phyloP scores from a whole-genome alignment of 2,797 vertebrate genomes.

The Cichlasoma orientale region DNA sequence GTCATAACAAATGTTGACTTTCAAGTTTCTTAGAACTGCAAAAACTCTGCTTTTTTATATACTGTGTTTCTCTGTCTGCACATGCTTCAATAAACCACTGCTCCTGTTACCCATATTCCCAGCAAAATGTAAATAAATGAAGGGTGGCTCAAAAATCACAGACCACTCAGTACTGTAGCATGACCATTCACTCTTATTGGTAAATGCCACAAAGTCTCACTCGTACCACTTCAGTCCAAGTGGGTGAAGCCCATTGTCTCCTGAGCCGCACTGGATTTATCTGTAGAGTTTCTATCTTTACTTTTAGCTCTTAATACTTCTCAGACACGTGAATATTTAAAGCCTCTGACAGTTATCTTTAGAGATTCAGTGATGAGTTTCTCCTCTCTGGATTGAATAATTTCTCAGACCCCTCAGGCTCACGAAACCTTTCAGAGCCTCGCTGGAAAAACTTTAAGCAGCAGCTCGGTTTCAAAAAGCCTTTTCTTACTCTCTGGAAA shows the following conservation, averaged over 20 bases:
- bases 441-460: not conserved
- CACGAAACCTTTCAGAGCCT: not conserved
- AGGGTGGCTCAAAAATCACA: not conserved
- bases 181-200: not conserved
- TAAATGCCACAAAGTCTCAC: not conserved
- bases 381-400: not conserved
- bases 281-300: not conserved
- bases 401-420: not conserved
- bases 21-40: too few species aligned
- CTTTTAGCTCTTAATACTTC: not conserved
- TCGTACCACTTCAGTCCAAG: not conserved
- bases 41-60: too few species aligned
- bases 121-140: too few species aligned
- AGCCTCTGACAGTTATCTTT: not conserved
- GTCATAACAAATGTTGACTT: too few species aligned
- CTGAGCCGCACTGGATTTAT: not conserved
- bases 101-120: too few species aligned
- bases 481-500: not conserved
- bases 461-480: not conserved
- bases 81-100: too few species aligned
- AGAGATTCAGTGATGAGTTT: not conserved
- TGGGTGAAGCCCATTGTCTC: not conserved
- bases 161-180: not conserved
- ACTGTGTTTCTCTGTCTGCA: too few species aligned
- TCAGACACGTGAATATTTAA: not conserved